Base-by-base conservation (phyloP, 2,888 invertebrate genomes). In the Tuta absoluta region DNA sequence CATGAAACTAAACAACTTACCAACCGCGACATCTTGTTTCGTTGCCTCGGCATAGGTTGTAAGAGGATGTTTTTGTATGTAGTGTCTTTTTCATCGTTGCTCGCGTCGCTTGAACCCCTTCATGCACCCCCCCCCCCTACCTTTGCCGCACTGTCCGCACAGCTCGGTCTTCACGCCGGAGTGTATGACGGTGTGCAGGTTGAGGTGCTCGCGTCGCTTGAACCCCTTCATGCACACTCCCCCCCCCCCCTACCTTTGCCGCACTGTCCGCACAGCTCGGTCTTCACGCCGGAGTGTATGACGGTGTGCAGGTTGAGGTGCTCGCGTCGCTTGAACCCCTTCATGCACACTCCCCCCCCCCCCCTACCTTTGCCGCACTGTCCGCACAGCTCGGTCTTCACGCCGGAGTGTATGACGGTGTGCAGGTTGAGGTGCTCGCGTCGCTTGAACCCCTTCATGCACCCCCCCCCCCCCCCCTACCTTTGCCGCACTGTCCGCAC, bases 201-300 rank as follows among this genome's bases (percentile, higher is more conserved):
- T n/a, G 48, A 58, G 28, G 23, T 56, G 56, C 56, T 24, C 21
- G 8, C 56, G 33, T 1, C 48, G 7, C 48, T 17, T 48, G 48
- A 17, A n/a, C 17, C 19, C 17, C 19, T 17, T 48, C 5, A 17
- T 8, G 19, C 48, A 48, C 17, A 17, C 19, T 17, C 17, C 1
- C n/a, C 2, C 45, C 1, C n/a, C 1, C 17, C 2, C 17, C 2
- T 69, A 91, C 93, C 93, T 84, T 96, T 95, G 53, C 95, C 95
- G 75, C 96, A 96, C 79, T 95, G 94, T 41, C 89, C 92, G 80
- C 96, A 96, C 69, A 95, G 94, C 82, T 96, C 96, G 7, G 95
- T 96, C 87, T 96, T 96, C 81, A 95, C 94, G 38, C 96, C 96
- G 63, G 96, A 95, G 88, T 96, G 96, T 81, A 96, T 96, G 73